Base-by-base conservation (phyloP, 2,113 vertebrate genomes). In the Panthera uncia region DNA sequence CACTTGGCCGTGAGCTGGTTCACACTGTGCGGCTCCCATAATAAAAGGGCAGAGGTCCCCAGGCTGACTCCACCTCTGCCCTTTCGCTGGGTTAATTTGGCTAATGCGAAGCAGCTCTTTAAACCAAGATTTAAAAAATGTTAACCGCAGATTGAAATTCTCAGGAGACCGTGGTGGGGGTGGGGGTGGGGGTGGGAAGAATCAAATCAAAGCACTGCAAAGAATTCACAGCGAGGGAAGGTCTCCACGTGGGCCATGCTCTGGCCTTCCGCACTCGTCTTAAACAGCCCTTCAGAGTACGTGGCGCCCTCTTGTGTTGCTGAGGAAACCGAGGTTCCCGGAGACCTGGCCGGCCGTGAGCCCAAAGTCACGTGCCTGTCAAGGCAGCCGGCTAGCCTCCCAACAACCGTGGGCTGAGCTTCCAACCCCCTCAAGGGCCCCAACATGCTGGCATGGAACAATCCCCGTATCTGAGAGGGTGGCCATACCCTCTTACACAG, bases 51-150 rank as follows among this genome's bases (percentile, higher is more conserved):
- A 80, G 25, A 96, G 36, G 86, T 80, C 45, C 61, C 81, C 0
- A 8, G 9, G 82, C n/a, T 55, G 38, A 45, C 87, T 85, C 38
- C 10, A 45, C 63, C 38, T 89, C 87, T 71, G 89, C 79, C 94
- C 95, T 84, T 96, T 73, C 5, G 25, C 61, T 81, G 16, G 8
- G 31, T 74, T 95, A 86, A 87, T 81, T 89, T 85, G 79, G 38
- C 84, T 93, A 78, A 78, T 52, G 31, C 1, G 8, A 90, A 96
- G 84, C 95, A 16, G 36, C 76, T 66, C 74, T 80, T 89, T 31
- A 87, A 78, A 52, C 31, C 36, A 55, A 81, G 76, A 33, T 83
- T 14, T 38, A 52, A 88, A 96, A 84, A 88, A 80, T 23, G 55
- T 91, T 61, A 55, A 91, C 27, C 89, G 87, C 33, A 95, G 69